Conservation (phyloP, 30 jellyfish, hydroid and myxozoan genomes). For the Phacellophora camtschatica region DNA sequence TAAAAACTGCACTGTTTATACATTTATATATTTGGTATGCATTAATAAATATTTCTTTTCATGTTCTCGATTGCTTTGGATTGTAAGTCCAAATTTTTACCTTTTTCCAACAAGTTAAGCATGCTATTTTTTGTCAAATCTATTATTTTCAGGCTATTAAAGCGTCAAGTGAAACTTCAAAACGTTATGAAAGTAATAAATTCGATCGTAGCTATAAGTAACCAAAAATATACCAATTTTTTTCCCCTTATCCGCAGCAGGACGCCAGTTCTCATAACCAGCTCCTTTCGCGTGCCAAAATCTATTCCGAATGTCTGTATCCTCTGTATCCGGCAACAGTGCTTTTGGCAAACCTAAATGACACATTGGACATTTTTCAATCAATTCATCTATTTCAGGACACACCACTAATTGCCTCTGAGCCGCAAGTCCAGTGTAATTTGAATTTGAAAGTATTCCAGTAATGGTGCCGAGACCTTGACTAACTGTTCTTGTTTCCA, state of each 20-base stretch:
- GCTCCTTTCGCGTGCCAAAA: slow-evolving; percentile 7
- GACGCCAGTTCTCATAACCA: slow-evolving; percentile 13
- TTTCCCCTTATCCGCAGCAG: slow-evolving; percentile 21
- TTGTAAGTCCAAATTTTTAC: too few relatives aligned
- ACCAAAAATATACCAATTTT: slow-evolving; percentile 45
- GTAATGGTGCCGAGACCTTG: slow-evolving; percentile 30
- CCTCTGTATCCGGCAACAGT: slow-evolving; percentile 78
- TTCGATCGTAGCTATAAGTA: neutral
- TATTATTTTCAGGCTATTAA: too few relatives aligned
- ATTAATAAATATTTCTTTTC: too few relatives aligned
- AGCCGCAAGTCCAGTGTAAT: slow-evolving; percentile 4
- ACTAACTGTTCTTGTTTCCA: slow-evolving; percentile 15
- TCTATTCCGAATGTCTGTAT: slow-evolving; percentile 20
- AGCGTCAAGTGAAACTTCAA: too few relatives aligned
- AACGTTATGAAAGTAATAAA: too few relatives aligned
- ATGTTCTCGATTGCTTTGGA: too few relatives aligned
- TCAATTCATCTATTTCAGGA: slow-evolving; percentile 59
- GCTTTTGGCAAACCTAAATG: slow-evolving; percentile 82
- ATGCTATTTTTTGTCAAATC: too few relatives aligned
- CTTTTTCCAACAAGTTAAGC: too few relatives aligned
- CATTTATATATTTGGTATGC: too few relatives aligned
- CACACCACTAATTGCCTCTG: slow-evolving; percentile 51
- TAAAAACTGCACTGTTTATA: too few relatives aligned
- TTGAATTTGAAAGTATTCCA: slow-evolving; percentile 7
- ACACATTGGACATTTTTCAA: slow-evolving; percentile 71